Base-by-base conservation (phyloP, 2,113 vertebrate species). In the Cololabis saira region DNA sequence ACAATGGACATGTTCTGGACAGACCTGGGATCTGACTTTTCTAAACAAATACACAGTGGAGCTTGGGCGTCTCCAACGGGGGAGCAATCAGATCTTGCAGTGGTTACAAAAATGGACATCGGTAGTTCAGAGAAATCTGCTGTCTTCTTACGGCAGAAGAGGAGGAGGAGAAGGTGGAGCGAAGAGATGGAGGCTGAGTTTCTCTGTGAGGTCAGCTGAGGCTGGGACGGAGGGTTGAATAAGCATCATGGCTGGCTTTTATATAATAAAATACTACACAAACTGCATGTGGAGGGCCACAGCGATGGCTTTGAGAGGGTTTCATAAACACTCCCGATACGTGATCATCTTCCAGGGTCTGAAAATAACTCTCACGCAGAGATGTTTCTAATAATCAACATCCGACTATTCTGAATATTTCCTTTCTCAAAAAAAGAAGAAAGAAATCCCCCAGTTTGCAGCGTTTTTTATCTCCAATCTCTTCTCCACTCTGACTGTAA, bases 1-100 rank as follows among this genome's bases (percentile, higher is more conserved):
- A 61, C 55, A 37, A 64, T 63, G 66, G 78, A 76, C 79, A 50
- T 22, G 64, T 66, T 81, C 63, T 64, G 67, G 72, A 80, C 56
- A 12, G 63, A 69, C 37, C 48, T 15, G 5, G 48, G 54, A 67
- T 83, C 68, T 64, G 66, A 74, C 21, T 37, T 73, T 59, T 82
- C 67, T 79, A 63, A 78, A 71, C 76, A 87, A 88, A 90, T 64
- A 82, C 78, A 78, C 71, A 84, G 53, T 53, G 30, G 61, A 53
- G 61, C 50, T 63, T 51, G 68, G 67, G 56, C 33, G 71, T 81
- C 50, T 82, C 75, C 67, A 15, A 18, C 5, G 17, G 50, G 69
- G 67, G 67, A 72, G 76, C 71, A 73, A 78, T 75, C 73, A 56
- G 63, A 84, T 80, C 63, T 53, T 12, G 40, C 47, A 56, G 80